Conservation (phyloP, 2,113 vertebrate genomes). For the Elephas maximus region DNA sequence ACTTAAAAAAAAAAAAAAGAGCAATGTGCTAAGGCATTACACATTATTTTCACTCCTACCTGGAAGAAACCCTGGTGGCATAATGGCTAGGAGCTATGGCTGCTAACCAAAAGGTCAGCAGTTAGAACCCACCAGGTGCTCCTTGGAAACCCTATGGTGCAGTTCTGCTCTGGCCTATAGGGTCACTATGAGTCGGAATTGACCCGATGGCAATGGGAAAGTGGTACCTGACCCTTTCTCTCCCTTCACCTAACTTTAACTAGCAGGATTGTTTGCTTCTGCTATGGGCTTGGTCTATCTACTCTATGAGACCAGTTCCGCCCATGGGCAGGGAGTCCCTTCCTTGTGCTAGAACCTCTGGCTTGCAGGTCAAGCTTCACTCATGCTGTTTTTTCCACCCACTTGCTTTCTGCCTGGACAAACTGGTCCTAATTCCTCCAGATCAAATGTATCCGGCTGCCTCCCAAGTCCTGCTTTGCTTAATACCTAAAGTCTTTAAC, state of each 20-base stretch:
- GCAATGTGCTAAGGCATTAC: not conserved
- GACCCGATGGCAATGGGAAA: no score
- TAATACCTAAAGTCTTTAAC: not conserved
- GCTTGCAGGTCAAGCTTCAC: not conserved
- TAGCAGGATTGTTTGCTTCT: not conserved
- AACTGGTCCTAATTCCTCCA: not conserved
- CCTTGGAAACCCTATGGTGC: no score
- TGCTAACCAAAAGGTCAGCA: no score
- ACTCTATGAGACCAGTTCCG: not conserved
- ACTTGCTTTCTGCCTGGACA: not conserved
- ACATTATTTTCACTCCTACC: not conserved
- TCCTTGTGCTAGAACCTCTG: conserved; percentile 10
- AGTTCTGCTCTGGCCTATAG: no score
- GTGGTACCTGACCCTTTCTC: not conserved
- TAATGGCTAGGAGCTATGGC: no score
- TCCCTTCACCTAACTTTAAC: not conserved
- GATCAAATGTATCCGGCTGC: not conserved
- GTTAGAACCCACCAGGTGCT: no score
- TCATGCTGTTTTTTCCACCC: not conserved
- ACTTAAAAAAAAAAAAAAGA: not conserved
- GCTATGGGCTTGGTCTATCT: not conserved
- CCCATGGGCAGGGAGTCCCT: not conserved
- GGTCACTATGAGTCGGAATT: no score
- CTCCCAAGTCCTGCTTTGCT: not conserved
- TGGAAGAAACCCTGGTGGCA: no score